Evolutionary conservation across 2,113 vertebrate species (phyloP).

Genomic region (Calyptommatus sinebrachiatus): DNA sequence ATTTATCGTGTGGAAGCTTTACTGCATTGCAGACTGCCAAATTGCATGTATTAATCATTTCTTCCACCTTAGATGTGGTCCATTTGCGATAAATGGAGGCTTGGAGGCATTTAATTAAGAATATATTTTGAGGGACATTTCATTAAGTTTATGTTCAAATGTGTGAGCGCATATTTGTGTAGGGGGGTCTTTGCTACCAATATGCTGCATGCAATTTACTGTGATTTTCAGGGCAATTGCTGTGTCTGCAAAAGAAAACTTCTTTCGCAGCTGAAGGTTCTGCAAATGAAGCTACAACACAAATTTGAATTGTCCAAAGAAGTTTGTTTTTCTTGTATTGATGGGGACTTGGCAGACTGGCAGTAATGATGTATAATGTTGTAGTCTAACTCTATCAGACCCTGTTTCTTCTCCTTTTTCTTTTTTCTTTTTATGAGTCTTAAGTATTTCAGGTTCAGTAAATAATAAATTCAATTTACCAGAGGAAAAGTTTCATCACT

Average conservation of each 20-base stretch:
- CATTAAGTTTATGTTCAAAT: conserved; percentile 42
- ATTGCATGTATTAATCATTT: conserved; percentile 45
- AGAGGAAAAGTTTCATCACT: conserved; percentile 73
- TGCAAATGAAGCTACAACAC: conserved; percentile 38
- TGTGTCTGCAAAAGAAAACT: conserved; percentile 38
- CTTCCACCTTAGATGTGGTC: conserved; percentile 50
- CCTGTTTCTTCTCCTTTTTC: conserved; percentile 45
- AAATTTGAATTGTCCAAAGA: conserved; percentile 22
- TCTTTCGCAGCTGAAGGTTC: conserved; percentile 41
- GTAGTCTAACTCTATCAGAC: conserved; percentile 52
- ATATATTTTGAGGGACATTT: conserved; percentile 47
- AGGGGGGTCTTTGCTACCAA: conserved; percentile 5
- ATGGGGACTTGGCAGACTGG: conserved; percentile 57
- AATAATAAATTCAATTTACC: conserved; percentile 78
- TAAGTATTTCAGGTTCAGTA: conserved; percentile 71
- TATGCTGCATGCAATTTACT: conserved; percentile 17
- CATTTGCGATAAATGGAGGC: conserved; percentile 47
- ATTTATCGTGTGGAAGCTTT: conserved; percentile 29
- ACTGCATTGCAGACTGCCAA: conserved; percentile 32
- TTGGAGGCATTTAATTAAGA: conserved; percentile 56
- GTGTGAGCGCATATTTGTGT: background rate
- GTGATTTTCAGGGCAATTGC: conserved; percentile 38
- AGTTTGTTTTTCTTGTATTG: conserved; percentile 42
- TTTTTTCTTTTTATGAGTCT: too few relatives aligned
- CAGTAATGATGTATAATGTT: conserved; percentile 50